Percentiles rank a stretch among this genome's conserved stretches.
These are phyloP conservation scores for Pteropus rufus DNA, from an alignment of 2,797 vertebrate species.

Conservation along the genomic window DNA sequence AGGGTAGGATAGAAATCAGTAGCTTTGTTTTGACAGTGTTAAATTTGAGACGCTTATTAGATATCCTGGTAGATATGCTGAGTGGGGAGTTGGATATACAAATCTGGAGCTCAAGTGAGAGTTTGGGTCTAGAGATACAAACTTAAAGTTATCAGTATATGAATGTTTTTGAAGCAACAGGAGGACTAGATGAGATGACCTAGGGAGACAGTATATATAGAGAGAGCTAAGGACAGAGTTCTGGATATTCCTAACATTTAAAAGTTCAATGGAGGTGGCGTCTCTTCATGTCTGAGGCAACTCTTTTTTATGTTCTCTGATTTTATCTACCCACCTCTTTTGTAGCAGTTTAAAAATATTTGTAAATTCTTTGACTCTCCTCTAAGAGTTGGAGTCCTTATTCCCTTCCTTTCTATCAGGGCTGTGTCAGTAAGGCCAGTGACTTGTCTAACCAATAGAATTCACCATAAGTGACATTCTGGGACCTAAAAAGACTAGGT, in stretches of 20 bases:
- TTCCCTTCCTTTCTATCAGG: not conserved
- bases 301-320: not conserved
- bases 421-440: not conserved
- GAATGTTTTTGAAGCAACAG: not conserved
- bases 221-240: not conserved
- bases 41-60: conserved; percentile 2
- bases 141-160: not conserved
- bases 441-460: not conserved
- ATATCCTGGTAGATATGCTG: not conserved
- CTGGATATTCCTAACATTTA: not conserved
- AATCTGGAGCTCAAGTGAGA: not conserved
- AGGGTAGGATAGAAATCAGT: not conserved
- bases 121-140: not conserved
- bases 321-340: not conserved
- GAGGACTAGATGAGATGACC: not conserved
- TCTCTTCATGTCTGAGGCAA: not conserved
- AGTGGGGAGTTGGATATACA: not conserved
- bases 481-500: not conserved
- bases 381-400: not conserved
- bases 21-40: conserved; percentile 6
- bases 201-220: not conserved
- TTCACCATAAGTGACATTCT: not conserved
- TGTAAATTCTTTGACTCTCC: not conserved
- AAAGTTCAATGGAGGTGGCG: not conserved
- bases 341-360: not conserved